Conservation (phyloP, 30 jellyfish, hydroid and myxozoan species). For the Aurelia aurita complex sp. Pacific region DNA sequence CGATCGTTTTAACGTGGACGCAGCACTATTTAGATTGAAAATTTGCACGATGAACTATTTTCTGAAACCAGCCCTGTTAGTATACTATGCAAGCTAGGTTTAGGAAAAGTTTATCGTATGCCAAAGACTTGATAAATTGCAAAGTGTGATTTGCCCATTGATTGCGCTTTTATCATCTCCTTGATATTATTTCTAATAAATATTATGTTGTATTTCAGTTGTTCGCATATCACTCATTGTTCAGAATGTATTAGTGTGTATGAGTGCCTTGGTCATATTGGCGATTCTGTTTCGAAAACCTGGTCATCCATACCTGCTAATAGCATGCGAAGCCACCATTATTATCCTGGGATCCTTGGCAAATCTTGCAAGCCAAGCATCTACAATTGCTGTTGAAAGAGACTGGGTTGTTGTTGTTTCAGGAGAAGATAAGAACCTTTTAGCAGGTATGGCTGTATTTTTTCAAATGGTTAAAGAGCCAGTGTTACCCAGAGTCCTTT, state of each 20-base stretch:
- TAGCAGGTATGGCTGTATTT: conserved; percentile 57
- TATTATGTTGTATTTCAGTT: conserved; percentile 34
- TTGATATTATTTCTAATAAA: neutral
- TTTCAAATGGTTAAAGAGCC: no score
- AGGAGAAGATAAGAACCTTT: conserved; percentile 59
- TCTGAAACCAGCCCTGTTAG: no score
- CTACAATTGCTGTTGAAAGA: conserved; percentile 80
- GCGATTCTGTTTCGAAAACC: conserved; percentile 59
- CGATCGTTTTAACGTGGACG: no score
- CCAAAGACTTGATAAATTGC: no score
- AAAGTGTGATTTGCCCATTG: no score
- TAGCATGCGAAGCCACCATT: conserved; percentile 64
- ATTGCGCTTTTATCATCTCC: no score
- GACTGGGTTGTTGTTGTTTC: conserved; percentile 98
- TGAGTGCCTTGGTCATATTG: conserved; percentile 76
- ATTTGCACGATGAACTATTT: no score
- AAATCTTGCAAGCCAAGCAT: conserved; percentile 86
- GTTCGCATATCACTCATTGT: conserved; percentile 65
- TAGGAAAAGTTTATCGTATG: no score
- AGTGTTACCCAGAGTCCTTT: no score
- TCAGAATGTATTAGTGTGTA: conserved; percentile 77
- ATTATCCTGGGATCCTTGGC: conserved; percentile 87
- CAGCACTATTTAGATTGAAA: no score
- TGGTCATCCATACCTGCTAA: conserved; percentile 44
- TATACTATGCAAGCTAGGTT: no score